Base-by-base conservation (phyloP, 37 sponge, comb jelly and placozoan species). In the Chondrilla cf. caribensis region DNA sequence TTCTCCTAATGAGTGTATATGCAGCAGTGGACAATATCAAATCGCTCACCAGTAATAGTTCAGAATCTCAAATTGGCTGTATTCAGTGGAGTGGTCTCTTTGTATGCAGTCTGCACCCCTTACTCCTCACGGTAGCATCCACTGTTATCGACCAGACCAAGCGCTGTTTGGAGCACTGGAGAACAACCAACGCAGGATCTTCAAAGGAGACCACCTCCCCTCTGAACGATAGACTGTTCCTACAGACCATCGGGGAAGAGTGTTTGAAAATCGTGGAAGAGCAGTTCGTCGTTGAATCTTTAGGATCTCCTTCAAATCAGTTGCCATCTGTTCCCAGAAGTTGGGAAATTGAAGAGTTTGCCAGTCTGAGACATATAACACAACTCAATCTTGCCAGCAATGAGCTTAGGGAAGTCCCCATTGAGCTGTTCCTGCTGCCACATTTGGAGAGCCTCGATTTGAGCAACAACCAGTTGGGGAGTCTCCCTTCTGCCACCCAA, bases 401-500 rank as follows among this genome's bases (percentile, higher is more conserved):
- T 51, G 68, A 82, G 21, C 80, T 91, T 21, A 31, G 2, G 24
- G 25, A 9, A n/a, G 66, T 91, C 39, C 89, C 89, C 7, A 40
- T 55, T 15, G 89, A 91, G 32, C 58, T 91, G 24, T 91, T 91
- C 31, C 88, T 84, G 58, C 60, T 84, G 43, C 79, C 65, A 14
- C 58, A 54, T 18, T 41, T 87, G 1, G 67, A 44, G 2, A 44
- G 17, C 2, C 92, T 91, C 22, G 54, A 68, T 18, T 83, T 91
- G 15, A 60, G 82, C 14, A 77, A 91, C 64, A 91, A 91, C 64
- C 28, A 55, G 1, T 70, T 91, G 24, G 6, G 15, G 0, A 9
- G 36, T 15, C 88, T 91, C 17, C 92, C 92, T 17, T 54, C 81
- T 18, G 43, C 19, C 2, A n/a, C 44, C 18, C 39, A 4, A n/a